Conservation (phyloP, 2,888 invertebrate genomes). For the Argyresthia albistria region DNA sequence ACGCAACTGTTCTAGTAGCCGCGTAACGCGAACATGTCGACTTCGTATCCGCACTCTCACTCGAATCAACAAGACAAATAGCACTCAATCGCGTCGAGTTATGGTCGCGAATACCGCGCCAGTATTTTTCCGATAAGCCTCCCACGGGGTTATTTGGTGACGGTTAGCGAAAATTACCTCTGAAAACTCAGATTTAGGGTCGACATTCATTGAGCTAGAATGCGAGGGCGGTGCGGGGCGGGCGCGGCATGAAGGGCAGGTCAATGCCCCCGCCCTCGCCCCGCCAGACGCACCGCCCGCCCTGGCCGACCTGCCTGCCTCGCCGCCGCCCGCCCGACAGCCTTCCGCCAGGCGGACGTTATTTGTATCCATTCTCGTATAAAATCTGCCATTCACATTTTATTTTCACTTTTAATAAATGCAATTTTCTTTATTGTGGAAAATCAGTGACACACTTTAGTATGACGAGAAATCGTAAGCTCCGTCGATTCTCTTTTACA, state of each 20-base stretch:
- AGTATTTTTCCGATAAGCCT: constrained; percentile 40
- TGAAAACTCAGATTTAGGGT: constrained; percentile 39
- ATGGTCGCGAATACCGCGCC: constrained; percentile 42
- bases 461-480: too few relatives aligned
- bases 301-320: neutral
- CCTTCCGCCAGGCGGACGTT: neutral
- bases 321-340: neutral
- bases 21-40: neutral
- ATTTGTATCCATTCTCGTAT: neutral
- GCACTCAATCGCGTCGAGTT: constrained; percentile 19
- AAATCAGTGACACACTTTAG: neutral
- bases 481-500: too few relatives aligned
- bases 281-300: neutral
- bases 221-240: constrained; percentile 18
- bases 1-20: too few relatives aligned
- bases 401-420: neutral
- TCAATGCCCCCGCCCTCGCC: constrained; percentile 6
- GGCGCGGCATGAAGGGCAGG: constrained; percentile 28
- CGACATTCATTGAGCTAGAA: constrained; percentile 28
- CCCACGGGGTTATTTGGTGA: constrained; percentile 20
- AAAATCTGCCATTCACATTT: neutral
- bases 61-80: constrained; percentile 2
- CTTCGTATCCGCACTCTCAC: neutral
- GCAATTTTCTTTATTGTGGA: neutral
- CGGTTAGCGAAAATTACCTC: constrained; percentile 31